Percentiles rank a stretch among this genome's conserved stretches.
phyloP scores from a whole-genome alignment of 2,888 invertebrate species.

The Tiphia femorata region DNA sequence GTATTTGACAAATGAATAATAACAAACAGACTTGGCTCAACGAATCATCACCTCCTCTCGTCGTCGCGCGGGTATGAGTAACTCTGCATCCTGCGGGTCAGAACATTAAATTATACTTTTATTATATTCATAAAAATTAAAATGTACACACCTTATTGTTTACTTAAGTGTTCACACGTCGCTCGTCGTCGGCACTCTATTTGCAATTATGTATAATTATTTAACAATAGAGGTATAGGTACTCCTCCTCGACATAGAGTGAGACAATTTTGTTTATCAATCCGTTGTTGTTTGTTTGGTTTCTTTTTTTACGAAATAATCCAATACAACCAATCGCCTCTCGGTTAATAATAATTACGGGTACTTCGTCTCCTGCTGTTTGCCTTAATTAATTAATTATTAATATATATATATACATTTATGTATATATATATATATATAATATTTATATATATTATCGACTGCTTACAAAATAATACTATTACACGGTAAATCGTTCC shows the following conservation, averaged over 20 bases:
- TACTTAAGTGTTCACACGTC: conserved; percentile 35
- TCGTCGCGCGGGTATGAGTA: no score
- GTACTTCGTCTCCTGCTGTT: no score
- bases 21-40: no score
- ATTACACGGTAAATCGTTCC: conserved; percentile 41
- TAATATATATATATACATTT: background rate
- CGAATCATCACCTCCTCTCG: no score
- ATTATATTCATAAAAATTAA: conserved; percentile 57
- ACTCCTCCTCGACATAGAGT: conserved; percentile 38
- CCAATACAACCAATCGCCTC: background rate
- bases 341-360: no score
- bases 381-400: conserved; percentile 24
- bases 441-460: conserved; percentile 45
- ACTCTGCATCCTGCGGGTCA: conserved; percentile 26
- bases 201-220: conserved; percentile 48
- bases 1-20: no score
- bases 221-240: conserved; percentile 50
- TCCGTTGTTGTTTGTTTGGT: conserved; percentile 11
- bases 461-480: conserved; percentile 53
- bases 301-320: conserved; percentile 8
- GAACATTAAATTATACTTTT: conserved; percentile 56
- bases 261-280: conserved; percentile 40
- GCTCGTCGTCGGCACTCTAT: no score
- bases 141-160: conserved; percentile 52
- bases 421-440: no score